Base-by-base conservation (phyloP, 2,888 invertebrate genomes). In the Leptothorax acervorum region DNA sequence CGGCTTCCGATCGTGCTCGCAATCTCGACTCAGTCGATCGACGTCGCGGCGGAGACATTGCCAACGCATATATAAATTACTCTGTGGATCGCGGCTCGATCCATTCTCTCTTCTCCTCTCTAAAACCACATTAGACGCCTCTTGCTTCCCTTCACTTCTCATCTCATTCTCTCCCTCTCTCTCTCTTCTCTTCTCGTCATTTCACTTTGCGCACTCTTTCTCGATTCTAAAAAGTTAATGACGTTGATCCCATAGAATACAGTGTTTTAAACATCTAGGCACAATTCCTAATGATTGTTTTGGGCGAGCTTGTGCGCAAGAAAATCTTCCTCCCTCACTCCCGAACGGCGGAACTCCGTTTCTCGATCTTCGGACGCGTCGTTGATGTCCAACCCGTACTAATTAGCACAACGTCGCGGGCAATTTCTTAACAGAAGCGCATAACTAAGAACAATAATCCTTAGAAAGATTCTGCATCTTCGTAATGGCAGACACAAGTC, bases 211-310 rank as follows among this genome's bases (percentile, higher is more conserved):
- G 39, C 60, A 81, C 31, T 78, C 75, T 84, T 90, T 75, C 74
- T 86, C 87, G 81, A 81, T 57, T 85, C 87, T 91, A 90, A 88
- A 92, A 92, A 93, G 90, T 88, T 92, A 92, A 91, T 91, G 91
- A 93, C 91, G 90, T 94, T 94, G 94, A 93, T 94, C 93, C 93
- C 94, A 93, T 93, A 92, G 89, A 93, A 93, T 93, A 93, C 91
- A 78, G 89, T 87, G 85, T 87, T 89, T 91, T 93, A 92, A 92
- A 93, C 90, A 93, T 93, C 92, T 92, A 94, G 93, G 93, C 94
- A 94, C 94, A 92, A 93, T 93, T 94, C 92, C 91, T 93, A 93
- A 93, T 90, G 93, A 93, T 93, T 93, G 92, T 93, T 93, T 91
- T 90, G 91, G 90, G 91, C 91, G 92, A 92, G 90, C 89, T 92